A percentile compares a stretch with the other conserved stretches of the same genome.
Conservation (phyloP, 2,888 invertebrate genomes). For the Zygaena filipendulae region DNA sequence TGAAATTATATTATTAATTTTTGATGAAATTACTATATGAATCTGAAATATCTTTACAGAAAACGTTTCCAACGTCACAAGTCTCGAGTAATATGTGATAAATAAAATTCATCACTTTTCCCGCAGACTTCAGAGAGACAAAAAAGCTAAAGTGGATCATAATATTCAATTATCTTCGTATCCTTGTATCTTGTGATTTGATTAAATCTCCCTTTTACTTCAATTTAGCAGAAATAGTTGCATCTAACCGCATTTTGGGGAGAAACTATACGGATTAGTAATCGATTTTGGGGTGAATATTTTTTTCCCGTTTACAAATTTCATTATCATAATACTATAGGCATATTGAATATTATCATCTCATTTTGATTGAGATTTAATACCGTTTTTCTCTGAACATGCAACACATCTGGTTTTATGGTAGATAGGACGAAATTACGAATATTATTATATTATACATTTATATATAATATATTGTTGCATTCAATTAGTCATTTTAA, state of each 20-base stretch:
- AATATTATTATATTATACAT: too few relatives aligned
- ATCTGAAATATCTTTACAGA: too few relatives aligned
- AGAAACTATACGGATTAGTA: constrained; percentile 35
- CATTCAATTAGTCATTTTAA: too few relatives aligned
- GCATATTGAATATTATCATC: constrained; percentile 18
- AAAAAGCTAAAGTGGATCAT: constrained; percentile 39
- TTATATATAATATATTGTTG: too few relatives aligned
- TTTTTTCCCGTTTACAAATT: constrained; percentile 33
- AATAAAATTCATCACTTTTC: too few relatives aligned
- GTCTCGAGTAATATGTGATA: too few relatives aligned
- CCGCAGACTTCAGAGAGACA: too few relatives aligned
- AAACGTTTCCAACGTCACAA: too few relatives aligned
- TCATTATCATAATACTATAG: constrained; percentile 41
- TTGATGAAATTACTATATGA: too few relatives aligned
- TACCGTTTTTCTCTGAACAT: constrained; percentile 6
- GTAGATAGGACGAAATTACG: too few relatives aligned
- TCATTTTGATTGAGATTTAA: constrained; percentile 19
- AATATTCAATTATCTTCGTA: constrained; percentile 42
- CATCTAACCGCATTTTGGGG: constrained; percentile 45
- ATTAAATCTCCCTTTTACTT: constrained; percentile 52
- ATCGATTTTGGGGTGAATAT: constrained; percentile 36
- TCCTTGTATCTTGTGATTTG: constrained; percentile 28
- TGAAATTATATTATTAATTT: too few relatives aligned
- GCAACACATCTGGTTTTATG: constrained; percentile 10
- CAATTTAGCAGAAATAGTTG: constrained; percentile 51